A percentile compares a stretch with the other conserved stretches of the same genome.
These are phyloP conservation scores for Melitaea athalia DNA, from an alignment of 2,888 invertebrate genomes.

Conservation along the genomic window DNA sequence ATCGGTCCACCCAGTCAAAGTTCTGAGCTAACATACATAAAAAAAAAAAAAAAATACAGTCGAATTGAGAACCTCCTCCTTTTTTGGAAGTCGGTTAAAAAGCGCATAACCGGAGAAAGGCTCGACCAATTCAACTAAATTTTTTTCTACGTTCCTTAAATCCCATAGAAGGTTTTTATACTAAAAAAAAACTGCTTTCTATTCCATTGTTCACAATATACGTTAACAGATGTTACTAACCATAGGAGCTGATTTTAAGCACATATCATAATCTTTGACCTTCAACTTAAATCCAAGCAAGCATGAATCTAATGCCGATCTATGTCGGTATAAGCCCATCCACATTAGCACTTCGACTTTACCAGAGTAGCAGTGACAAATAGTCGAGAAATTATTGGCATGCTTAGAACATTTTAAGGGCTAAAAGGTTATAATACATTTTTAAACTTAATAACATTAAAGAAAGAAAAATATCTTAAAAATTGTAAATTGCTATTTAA, in stretches of 20 bases:
- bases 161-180: too few species aligned
- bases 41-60: too few species aligned
- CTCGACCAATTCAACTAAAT: too few species aligned
- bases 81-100: too few species aligned
- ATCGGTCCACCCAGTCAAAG: too few species aligned
- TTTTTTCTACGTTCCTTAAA: too few species aligned
- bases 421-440: conserved; percentile 49
- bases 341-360: conserved; percentile 64
- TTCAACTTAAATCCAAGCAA: conserved; percentile 59
- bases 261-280: conserved; percentile 57
- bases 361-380: conserved; percentile 61
- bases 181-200: background rate
- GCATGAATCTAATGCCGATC: conserved; percentile 48
- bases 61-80: too few species aligned
- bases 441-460: background rate
- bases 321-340: conserved; percentile 62
- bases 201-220: too few species aligned
- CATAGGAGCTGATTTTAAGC: conserved; percentile 52
- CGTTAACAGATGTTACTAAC: conserved; percentile 43
- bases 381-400: conserved; percentile 46
- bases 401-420: conserved; percentile 73
- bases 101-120: too few species aligned
- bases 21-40: too few species aligned
- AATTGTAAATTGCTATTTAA: background rate
- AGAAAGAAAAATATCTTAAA: too few species aligned